phyloP scores from a whole-genome alignment of 2,888 invertebrate genomes.

The Limnephilus lunatus region DNA sequence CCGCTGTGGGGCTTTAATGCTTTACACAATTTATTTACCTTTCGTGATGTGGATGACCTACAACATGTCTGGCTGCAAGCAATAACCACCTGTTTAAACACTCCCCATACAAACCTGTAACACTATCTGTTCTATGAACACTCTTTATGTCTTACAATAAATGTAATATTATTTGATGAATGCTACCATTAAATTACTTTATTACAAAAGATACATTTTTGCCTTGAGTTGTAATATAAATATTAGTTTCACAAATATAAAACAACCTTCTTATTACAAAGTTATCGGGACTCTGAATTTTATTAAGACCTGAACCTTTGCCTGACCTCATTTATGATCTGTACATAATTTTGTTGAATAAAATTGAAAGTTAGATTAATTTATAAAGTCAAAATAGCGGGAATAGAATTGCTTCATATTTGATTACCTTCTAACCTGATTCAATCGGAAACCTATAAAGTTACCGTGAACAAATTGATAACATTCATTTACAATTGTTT shows the following conservation, averaged over 20 bases:
- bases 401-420: not conserved
- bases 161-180: not conserved
- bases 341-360: not conserved
- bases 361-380: not conserved
- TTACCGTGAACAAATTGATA: conserved; percentile 63
- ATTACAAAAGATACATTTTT: not conserved
- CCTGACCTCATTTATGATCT: not conserved
- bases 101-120: not conserved
- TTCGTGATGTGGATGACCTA: conserved; percentile 48
- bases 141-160: not conserved
- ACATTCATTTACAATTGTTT: not conserved
- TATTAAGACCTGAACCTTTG: not conserved
- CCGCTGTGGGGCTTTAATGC: not conserved
- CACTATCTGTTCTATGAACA: not conserved
- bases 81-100: conserved; percentile 19
- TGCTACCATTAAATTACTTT: not conserved
- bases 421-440: not conserved
- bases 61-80: conserved; percentile 15
- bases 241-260: not conserved
- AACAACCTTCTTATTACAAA: not conserved
- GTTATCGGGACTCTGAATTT: not conserved
- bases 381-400: not conserved
- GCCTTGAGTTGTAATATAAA: not conserved
- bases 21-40: conserved; percentile 21
- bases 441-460: conserved; percentile 71